These are phyloP conservation scores for Aelia acuminata DNA, from an alignment of 2,888 invertebrate genomes.

Conservation along the genomic window DNA sequence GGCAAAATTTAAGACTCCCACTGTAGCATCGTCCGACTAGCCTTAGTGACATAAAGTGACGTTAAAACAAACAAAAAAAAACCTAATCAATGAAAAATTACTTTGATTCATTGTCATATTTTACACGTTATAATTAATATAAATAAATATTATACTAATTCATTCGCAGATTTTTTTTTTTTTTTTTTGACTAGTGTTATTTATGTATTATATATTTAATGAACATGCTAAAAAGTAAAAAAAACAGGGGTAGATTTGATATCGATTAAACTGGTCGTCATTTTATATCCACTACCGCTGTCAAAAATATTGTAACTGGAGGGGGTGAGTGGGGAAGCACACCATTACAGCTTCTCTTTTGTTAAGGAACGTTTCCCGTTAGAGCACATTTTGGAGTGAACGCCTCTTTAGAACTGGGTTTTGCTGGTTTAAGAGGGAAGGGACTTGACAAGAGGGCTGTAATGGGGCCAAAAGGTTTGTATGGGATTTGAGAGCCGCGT, in stretches of 20 bases:
- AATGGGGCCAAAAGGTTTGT: slow-evolving; percentile 40
- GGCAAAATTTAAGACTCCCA: too few relatives aligned
- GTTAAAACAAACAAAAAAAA: too few relatives aligned
- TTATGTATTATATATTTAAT: not conserved
- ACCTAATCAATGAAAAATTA: too few relatives aligned
- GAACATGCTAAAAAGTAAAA: not conserved
- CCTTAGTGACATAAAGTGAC: too few relatives aligned
- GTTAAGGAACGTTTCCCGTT: slow-evolving; percentile 44
- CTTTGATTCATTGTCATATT: too few relatives aligned
- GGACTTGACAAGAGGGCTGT: slow-evolving; percentile 19
- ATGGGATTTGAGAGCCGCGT: slow-evolving; percentile 36
- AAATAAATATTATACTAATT: too few relatives aligned
- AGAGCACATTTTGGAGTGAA: slow-evolving; percentile 42
- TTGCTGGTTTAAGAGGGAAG: slow-evolving; percentile 34
- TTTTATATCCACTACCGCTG: slow-evolving; percentile 22
- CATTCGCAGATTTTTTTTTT: too few relatives aligned
- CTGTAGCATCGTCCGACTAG: too few relatives aligned
- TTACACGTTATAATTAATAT: too few relatives aligned
- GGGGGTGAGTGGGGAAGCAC: slow-evolving; percentile 41
- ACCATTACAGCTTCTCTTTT: slow-evolving; percentile 44
- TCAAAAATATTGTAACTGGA: slow-evolving; percentile 41
- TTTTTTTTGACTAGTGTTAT: too few relatives aligned
- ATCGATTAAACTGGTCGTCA: not conserved
- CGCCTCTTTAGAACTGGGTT: slow-evolving; percentile 46
- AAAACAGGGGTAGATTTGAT: not conserved